A percentile compares a stretch with the other conserved stretches of the same genome.
Conservation (phyloP, 2,113 vertebrate species). For the Illadopsis cleaveri region DNA sequence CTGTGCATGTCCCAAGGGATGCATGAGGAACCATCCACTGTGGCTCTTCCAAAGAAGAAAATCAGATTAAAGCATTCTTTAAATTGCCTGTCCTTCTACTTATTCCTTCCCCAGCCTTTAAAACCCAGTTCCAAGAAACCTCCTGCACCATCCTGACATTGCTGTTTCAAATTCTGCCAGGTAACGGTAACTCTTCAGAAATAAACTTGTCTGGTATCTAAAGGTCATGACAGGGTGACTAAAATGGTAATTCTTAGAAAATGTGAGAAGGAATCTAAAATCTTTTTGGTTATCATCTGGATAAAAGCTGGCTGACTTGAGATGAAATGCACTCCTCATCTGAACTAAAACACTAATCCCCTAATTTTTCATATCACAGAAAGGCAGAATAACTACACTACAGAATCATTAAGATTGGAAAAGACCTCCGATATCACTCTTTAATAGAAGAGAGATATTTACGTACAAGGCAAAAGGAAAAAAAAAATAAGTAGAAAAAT, state of each 20-base stretch:
- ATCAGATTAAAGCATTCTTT: neutral
- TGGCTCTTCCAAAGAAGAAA: neutral
- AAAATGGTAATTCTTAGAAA: neutral
- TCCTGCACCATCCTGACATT: neutral
- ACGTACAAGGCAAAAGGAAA: neutral
- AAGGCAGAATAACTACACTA: neutral
- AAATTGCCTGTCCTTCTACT: neutral
- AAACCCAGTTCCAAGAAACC: neutral
- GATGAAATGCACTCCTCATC: neutral
- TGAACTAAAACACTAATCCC: neutral
- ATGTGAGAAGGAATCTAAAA: neutral
- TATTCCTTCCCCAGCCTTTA: neutral
- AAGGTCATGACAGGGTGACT: neutral
- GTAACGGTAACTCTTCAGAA: neutral
- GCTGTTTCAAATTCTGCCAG: neutral
- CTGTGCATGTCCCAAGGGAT: neutral
- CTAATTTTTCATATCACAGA: neutral
- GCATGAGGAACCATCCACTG: fast-evolving
- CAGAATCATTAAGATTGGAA: neutral
- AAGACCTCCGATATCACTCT: neutral
- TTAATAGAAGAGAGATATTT: neutral
- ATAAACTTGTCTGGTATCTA: neutral
- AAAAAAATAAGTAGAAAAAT: neutral
- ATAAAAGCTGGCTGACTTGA: neutral
- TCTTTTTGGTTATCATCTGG: neutral